These are phyloP conservation scores for Oxystoma pomonae DNA, from an alignment of 2,888 invertebrate genomes.

Conservation along the genomic window DNA sequence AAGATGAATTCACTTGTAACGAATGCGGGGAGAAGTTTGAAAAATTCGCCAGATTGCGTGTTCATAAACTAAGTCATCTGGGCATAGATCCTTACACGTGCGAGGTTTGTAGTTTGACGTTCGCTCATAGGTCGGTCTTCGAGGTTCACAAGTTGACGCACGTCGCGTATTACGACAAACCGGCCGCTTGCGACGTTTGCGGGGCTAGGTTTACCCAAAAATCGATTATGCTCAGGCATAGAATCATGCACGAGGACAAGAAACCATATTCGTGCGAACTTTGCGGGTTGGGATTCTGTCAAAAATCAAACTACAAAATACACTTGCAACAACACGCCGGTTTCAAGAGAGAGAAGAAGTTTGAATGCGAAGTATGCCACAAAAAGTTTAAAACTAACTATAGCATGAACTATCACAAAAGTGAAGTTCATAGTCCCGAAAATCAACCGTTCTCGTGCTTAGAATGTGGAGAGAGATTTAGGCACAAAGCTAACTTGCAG, in stretches of 20 bases:
- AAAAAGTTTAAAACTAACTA: not conserved
- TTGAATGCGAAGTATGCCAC: not conserved
- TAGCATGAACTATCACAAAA: not conserved
- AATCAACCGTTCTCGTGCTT: not conserved
- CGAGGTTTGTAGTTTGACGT: conserved; percentile 9
- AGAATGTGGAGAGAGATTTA: not conserved
- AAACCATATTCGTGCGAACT: not conserved
- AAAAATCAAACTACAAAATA: not conserved
- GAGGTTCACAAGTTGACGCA: conserved; percentile 7
- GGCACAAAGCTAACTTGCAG: not conserved
- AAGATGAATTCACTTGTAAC: conserved; percentile 7
- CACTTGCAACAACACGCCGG: not conserved
- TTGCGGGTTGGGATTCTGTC: not conserved
- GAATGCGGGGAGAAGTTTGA: conserved; percentile 9
- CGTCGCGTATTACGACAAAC: not conserved
- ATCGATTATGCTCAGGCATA: not conserved
- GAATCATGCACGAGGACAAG: not conserved
- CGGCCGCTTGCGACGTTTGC: not conserved
- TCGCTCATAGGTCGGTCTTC: conserved; percentile 6
- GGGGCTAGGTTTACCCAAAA: not conserved
- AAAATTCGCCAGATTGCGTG: conserved; percentile 5
- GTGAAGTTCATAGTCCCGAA: not conserved
- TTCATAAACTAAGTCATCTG: conserved; percentile 6
- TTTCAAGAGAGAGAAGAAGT: not conserved
- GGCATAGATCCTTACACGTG: conserved; percentile 5